Base-by-base conservation (phyloP, 2,113 vertebrate species). In the Callopanchax toddi region DNA sequence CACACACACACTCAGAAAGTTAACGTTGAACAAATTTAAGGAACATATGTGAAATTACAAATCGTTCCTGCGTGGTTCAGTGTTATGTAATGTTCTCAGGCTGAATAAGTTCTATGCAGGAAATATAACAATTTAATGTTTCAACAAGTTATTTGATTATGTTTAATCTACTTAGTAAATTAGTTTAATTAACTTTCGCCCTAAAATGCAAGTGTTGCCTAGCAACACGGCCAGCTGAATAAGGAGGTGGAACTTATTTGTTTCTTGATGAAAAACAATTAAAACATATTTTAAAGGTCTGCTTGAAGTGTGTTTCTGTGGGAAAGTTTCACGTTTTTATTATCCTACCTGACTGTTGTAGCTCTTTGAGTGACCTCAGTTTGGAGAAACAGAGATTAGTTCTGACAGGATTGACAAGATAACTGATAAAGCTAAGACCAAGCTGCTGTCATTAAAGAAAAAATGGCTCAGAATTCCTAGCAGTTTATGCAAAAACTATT, bases 161-260 rank as follows among this genome's bases (percentile, higher is more conserved):
- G 29, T 40, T 9, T 22, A 9, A 60, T 42, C 2, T 44, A 6
- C 68, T 63, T 67, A 32, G 10, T 46, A 46, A 8, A 54, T 58
- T 60, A 50, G n/a, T n/a, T 67, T 54, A 43, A 50, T 61, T 64
- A 39, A 45, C 43, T 44, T 7, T 22, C 32, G 21, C 42, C 43
- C 22, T 32, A 72, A 74, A 61, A 66, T 66, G 10, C 21, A 29
- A 44, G 23, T 55, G 60, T 80, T 74, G 63, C 62, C 43, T 57
- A 62, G 72, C 62, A 76, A 68, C 61, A 43, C 13, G 13, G 5
- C 34, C 12, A 60, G 20, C 51, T 46, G 48, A 7, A 49, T 13
- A 39, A 11, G 6, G 11, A 49, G 50, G 6, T 4, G 2, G 46
- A 60, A 37, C 25, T 60, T 18, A 68, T 52, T n/a, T 53, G 9